Percentiles rank a stretch among this genome's conserved stretches.
Evolutionary conservation across 30 jellyfish, hydroid and myxozoan species (phyloP).

Genomic region (Morbakka virulenta): DNA sequence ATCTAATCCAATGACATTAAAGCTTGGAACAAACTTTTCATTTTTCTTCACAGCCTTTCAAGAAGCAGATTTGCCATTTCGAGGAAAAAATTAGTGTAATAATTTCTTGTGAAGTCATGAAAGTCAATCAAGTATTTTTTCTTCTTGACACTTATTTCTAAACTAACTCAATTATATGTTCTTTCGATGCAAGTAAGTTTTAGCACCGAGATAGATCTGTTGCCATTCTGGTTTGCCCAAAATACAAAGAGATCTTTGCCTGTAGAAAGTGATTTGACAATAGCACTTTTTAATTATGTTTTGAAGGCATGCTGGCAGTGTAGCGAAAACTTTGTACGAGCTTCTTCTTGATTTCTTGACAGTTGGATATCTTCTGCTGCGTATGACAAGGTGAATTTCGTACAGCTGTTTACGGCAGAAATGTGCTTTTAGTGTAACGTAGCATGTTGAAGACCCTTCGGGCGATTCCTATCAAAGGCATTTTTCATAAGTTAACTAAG

Average conservation of each 20-base stretch:
- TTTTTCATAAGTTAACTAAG: too few species aligned
- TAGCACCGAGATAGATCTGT: background rate
- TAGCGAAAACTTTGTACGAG: constrained; percentile 33
- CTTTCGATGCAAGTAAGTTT: constrained; percentile 1
- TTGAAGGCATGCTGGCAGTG: constrained; percentile 36
- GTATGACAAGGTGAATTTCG: too few species aligned
- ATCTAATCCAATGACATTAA: constrained; percentile 2
- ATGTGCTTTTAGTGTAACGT: too few species aligned
- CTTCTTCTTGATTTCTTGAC: constrained; percentile 40
- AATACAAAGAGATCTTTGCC: constrained; percentile 23
- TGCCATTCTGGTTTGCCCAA: too few species aligned
- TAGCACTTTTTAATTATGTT: background rate
- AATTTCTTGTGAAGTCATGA: constrained; percentile 35
- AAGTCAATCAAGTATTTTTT: constrained; percentile 21
- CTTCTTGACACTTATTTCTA: background rate
- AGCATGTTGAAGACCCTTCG: too few species aligned
- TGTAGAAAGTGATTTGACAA: background rate
- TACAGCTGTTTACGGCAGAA: too few species aligned
- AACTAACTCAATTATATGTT: background rate
- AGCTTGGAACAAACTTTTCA: background rate
- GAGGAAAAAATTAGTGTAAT: background rate
- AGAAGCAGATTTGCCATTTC: constrained; percentile 28
- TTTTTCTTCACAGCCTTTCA: background rate
- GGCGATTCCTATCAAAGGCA: too few species aligned
- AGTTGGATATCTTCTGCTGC: background rate